Conservation (phyloP, 2,888 invertebrate species). For the Acanthopleura granulata region DNA sequence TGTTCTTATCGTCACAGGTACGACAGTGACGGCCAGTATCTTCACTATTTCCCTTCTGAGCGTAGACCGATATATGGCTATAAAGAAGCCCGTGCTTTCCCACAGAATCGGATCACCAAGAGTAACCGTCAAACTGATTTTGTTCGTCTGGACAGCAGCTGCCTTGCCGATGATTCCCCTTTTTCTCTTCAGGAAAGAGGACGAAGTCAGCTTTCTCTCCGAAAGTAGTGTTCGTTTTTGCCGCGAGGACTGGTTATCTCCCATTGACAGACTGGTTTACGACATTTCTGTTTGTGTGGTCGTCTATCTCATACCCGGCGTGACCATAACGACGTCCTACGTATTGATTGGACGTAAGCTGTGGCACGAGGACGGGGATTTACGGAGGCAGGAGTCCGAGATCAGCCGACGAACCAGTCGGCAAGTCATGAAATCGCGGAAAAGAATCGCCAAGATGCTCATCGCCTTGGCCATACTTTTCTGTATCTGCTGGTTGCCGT, state of each 20-base stretch:
- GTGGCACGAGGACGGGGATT: conserved; percentile 47
- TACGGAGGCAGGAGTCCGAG: conserved; percentile 53
- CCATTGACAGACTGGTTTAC: conserved; percentile 74
- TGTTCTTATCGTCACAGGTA: conserved; percentile 40
- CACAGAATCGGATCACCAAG: conserved; percentile 80
- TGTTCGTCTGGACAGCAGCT: conserved; percentile 78
- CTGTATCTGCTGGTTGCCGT: conserved; percentile 84
- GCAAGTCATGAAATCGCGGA: conserved; percentile 75
- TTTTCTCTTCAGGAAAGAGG: conserved; percentile 71
- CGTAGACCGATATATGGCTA: conserved; percentile 78
- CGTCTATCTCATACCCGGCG: conserved; percentile 83
- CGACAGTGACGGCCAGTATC: conserved; percentile 82
- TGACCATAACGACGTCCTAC: conserved; percentile 68
- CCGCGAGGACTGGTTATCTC: conserved; percentile 76
- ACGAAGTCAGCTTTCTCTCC: conserved; percentile 38
- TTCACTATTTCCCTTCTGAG: conserved; percentile 86
- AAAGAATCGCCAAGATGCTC: conserved; percentile 82
- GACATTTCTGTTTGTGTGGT: conserved; percentile 80
- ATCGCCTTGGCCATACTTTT: conserved; percentile 81
- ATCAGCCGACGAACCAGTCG: conserved; percentile 45
- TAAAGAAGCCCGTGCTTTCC: conserved; percentile 81
- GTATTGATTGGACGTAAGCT: conserved; percentile 72
- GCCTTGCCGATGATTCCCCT: conserved; percentile 79
- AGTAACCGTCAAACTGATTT: conserved; percentile 76
- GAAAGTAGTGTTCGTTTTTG: conserved; percentile 72